Evolutionary conservation across 2,113 vertebrate species (phyloP), one percentile per base, ranked within the genome.

Genomic region (Empidonax traillii): DNA sequence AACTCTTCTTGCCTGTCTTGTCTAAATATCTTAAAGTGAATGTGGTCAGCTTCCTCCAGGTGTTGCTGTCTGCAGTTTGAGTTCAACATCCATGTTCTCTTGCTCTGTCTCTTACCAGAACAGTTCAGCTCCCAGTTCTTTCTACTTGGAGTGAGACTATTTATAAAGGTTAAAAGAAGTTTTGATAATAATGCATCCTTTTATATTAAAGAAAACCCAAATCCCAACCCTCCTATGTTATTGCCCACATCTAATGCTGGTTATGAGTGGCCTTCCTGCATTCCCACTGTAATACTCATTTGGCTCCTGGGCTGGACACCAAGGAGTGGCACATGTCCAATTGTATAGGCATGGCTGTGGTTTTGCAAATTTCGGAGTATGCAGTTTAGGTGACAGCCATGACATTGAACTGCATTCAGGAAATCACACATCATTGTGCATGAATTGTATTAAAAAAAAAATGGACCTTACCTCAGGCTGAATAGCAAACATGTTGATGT

Each of bases 251-350:
- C 33, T 85, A 33, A 39, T 44, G 18, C 27, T 84, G 15, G 2
- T 63, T 92, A 65, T 8, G 4, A 68, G 11, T 8, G 0, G 8
- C 27, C 19, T 78, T 76, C 24, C 39, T 68, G 30, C 14, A 11
- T 46, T 77, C 23, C 13, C 43, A 31, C 43, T 55, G 49, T 33
- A 69, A 66, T 8, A 30, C 3, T 58, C 14, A 2, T 9, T 27
- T 30, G 37, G 10, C 5, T 83, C 6, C 37, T 44, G 28, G 28
- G 25, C 25, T 77, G n/a, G 35, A 10, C 20, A 35, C 13, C 1
- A 2, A 67, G 27, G 21, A 9, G 14, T 5, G 7, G 14, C 23
- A 39, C 1, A 3, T 13, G 3, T 52, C 33, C 6, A 2, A 1
- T 31, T 53, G 13, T 28, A 33, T 35, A 18, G 4, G 9, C 4